Evolutionary conservation across 2,113 vertebrate species (phyloP).

Genomic region (Phalacrocorax aristotelis): DNA sequence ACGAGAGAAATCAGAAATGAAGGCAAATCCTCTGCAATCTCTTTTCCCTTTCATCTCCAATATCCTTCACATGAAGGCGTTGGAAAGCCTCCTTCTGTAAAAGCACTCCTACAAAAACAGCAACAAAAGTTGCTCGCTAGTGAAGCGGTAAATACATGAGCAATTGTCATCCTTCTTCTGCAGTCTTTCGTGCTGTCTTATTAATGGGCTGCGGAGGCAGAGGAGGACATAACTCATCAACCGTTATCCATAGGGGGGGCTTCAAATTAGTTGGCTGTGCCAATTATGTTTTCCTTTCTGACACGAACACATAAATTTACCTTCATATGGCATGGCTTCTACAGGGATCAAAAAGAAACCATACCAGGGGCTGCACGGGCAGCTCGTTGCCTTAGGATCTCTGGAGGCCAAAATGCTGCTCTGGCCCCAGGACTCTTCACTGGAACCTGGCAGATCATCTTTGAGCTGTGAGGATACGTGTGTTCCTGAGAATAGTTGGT

Average conservation of each 20-base stretch:
- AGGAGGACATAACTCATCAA: slow-evolving; percentile 40
- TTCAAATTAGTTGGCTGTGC: not conserved
- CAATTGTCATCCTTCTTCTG: not conserved
- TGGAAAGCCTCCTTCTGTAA: not conserved
- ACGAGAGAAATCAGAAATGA: not conserved
- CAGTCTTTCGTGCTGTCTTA: not conserved
- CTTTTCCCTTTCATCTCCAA: not conserved
- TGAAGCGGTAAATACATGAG: not conserved
- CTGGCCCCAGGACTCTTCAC: not conserved
- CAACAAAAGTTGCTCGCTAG: not conserved
- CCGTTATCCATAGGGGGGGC: not conserved
- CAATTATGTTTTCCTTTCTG: not conserved
- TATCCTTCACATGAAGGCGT: not conserved
- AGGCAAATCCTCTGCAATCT: not conserved
- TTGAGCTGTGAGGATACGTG: not conserved
- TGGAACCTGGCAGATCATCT: not conserved
- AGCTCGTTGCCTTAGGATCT: not conserved
- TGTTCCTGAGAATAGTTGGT: not conserved
- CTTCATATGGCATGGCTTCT: not conserved
- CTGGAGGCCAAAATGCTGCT: not conserved
- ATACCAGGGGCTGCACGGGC: not conserved
- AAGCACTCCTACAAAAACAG: not conserved
- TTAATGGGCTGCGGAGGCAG: slow-evolving; percentile 36
- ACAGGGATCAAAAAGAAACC: not conserved
- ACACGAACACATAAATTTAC: not conserved